These are phyloP conservation scores for Eupelmus urozonus DNA, from an alignment of 2,888 invertebrate species.

Conservation along the genomic window DNA sequence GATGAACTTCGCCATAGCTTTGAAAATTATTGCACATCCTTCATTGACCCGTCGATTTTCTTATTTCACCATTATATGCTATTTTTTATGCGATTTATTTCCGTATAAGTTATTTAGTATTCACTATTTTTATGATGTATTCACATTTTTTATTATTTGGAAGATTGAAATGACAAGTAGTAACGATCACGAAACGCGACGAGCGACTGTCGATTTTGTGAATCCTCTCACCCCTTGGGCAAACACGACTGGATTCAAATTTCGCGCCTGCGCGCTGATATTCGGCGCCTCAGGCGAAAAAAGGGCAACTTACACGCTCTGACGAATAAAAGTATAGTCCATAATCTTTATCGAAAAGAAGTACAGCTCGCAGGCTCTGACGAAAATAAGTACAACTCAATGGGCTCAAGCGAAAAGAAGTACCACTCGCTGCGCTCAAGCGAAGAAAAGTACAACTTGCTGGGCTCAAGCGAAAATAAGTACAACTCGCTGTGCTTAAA, in stretches of 20 bases:
- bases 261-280: slow-evolving; percentile 37
- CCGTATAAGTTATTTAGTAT: background rate
- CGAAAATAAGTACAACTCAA: no score
- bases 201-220: slow-evolving; percentile 33
- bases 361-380: no score
- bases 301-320: no score
- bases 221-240: slow-evolving; percentile 38
- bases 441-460: no score
- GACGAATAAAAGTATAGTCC: no score
- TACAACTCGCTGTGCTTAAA: no score
- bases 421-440: no score
- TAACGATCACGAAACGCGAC: slow-evolving; percentile 12
- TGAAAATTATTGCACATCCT: background rate
- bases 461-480: no score
- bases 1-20: slow-evolving; percentile 85
- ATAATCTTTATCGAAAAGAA: no score
- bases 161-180: background rate
- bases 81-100: background rate
- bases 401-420: no score
- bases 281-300: no score
- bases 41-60: background rate
- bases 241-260: slow-evolving; percentile 34
- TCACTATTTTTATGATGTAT: background rate
- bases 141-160: background rate
- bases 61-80: background rate